Evolutionary conservation across 2,113 vertebrate species (phyloP).

Genomic region (human (Homo sapiens)): DNA sequence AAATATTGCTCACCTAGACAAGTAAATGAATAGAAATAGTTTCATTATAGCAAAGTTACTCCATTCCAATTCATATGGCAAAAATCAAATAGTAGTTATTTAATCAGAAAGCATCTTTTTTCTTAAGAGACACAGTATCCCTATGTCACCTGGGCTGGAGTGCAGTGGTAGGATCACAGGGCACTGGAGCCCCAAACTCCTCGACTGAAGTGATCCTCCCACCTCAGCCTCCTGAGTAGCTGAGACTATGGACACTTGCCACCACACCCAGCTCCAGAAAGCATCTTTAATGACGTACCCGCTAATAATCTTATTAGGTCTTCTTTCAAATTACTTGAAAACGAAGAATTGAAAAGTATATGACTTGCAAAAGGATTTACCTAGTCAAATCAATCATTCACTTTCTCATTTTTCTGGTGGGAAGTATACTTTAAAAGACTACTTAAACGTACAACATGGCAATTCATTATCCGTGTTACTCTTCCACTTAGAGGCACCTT

Average conservation of each 20-base stretch:
- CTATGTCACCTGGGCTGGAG: background rate
- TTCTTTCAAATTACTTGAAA: background rate
- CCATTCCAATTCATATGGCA: background rate
- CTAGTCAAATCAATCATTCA: background rate
- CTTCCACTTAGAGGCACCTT: background rate
- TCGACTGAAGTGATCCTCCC: background rate
- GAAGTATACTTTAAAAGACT: background rate
- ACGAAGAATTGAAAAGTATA: constrained; percentile 17
- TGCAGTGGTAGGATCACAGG: background rate
- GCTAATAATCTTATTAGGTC: constrained; percentile 7
- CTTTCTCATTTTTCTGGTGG: constrained; percentile 20
- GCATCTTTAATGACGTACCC: background rate
- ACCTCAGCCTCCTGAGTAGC: background rate
- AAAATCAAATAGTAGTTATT: background rate
- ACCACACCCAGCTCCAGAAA: background rate
- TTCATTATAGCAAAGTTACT: constrained; percentile 17
- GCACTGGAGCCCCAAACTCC: background rate
- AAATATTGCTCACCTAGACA: constrained; percentile 3
- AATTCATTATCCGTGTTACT: background rate
- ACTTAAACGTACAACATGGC: background rate
- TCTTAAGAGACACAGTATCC: background rate
- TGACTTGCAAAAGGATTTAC: background rate
- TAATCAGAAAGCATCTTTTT: background rate
- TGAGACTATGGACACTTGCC: background rate
- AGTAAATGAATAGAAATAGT: constrained; percentile 35